Conservation (phyloP, 1,140 invertebrate species). For the Bombus consobrinus region DNA sequence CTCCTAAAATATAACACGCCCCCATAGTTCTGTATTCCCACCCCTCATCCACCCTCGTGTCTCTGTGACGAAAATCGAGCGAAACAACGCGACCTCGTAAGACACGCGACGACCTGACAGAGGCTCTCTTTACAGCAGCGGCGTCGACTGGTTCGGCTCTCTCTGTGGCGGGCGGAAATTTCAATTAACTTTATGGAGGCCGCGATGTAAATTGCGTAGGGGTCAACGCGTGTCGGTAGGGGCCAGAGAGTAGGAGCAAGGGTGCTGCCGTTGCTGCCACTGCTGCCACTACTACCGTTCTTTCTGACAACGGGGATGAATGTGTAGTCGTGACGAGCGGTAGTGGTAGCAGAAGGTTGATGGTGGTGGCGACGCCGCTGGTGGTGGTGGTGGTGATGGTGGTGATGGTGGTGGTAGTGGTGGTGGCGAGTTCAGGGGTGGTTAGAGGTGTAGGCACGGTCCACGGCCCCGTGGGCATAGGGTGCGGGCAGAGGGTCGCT, state of each 20-base stretch:
- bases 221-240: slow-evolving; percentile 69
- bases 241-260: slow-evolving; percentile 62
- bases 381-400: slow-evolving; percentile 30
- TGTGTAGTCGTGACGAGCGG: background rate
- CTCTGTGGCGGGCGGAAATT: slow-evolving; percentile 67
- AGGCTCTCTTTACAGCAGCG: slow-evolving; percentile 37
- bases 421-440: slow-evolving; percentile 63
- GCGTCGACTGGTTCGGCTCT: slow-evolving; percentile 49
- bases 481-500: slow-evolving; percentile 63
- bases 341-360: slow-evolving; percentile 12
- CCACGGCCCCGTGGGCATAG: slow-evolving; percentile 65
- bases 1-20: slow-evolving; percentile 4
- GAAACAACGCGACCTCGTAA: slow-evolving; percentile 32
- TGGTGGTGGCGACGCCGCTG: slow-evolving; percentile 11
- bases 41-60: too few species aligned
- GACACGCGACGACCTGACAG: slow-evolving; percentile 40
- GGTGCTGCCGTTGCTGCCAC: slow-evolving; percentile 38
- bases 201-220: slow-evolving; percentile 75
- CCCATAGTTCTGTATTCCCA: background rate
- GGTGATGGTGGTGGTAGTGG: slow-evolving; percentile 37
- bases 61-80: slow-evolving; percentile 23
- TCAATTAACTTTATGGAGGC: slow-evolving; percentile 75
- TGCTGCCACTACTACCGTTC: slow-evolving; percentile 7
- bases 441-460: slow-evolving; percentile 67
- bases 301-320: background rate